These are phyloP conservation scores for Leptothorax acervorum DNA, from an alignment of 2,888 invertebrate genomes.

Conservation along the genomic window DNA sequence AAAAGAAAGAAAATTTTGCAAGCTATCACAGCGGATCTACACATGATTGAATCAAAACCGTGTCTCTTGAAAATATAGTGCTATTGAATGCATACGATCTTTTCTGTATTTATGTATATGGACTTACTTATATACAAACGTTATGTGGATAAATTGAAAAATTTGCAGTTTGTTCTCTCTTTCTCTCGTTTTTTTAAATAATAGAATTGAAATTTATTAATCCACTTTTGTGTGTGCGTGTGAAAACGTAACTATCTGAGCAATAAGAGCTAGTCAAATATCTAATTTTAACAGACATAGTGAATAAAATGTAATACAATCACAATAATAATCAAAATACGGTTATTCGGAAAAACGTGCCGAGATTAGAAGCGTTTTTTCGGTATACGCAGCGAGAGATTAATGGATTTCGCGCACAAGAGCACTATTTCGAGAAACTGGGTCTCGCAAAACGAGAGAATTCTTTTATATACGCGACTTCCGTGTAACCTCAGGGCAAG, in stretches of 20 bases:
- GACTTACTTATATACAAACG: background rate
- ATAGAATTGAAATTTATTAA: background rate
- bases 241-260: background rate
- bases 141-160: background rate
- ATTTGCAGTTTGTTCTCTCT: background rate
- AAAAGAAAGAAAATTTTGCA: slow-evolving; percentile 16
- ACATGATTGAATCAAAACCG: slow-evolving; percentile 9
- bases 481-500: slow-evolving; percentile 38
- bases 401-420: slow-evolving; percentile 41
- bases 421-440: slow-evolving; percentile 48
- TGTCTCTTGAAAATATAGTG: slow-evolving; percentile 11
- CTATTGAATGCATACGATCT: background rate
- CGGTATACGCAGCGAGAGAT: slow-evolving; percentile 32
- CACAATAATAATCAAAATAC: background rate
- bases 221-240: background rate
- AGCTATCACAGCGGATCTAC: background rate
- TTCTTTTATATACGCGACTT: slow-evolving; percentile 48
- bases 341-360: slow-evolving; percentile 12
- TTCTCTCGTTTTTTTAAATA: background rate
- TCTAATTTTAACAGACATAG: background rate
- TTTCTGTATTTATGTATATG: slow-evolving; percentile 9
- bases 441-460: slow-evolving; percentile 45
- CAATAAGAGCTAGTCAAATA: background rate
- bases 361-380: slow-evolving; percentile 24
- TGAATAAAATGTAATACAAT: background rate